Conservation (phyloP, 2,888 invertebrate genomes). For the Chrysotoxum bicinctum region DNA sequence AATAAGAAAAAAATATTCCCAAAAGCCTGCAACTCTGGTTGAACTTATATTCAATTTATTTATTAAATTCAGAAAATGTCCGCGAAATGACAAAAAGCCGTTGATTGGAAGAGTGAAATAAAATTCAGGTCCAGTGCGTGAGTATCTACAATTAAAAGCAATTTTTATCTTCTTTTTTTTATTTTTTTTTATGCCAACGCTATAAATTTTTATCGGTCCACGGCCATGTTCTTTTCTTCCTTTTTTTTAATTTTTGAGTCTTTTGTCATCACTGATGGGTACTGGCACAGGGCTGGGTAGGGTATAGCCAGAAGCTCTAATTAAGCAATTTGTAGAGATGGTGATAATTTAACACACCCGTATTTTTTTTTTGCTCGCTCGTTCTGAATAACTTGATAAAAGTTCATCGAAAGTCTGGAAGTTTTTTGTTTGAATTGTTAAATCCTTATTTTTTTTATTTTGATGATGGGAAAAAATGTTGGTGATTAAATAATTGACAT, state of each 20-base stretch:
- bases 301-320: slow-evolving; percentile 14
- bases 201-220: slow-evolving; percentile 15
- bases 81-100: slow-evolving; percentile 32
- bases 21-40: neutral
- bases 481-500: slow-evolving; percentile 15
- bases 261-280: slow-evolving; percentile 3
- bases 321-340: slow-evolving; percentile 33
- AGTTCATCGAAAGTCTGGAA: slow-evolving; percentile 13
- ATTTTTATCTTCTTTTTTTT: neutral
- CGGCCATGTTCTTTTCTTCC: neutral
- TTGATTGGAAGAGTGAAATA: slow-evolving; percentile 23
- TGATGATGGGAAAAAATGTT: neutral
- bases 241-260: neutral
- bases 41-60: slow-evolving; percentile 26
- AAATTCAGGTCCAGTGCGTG: slow-evolving; percentile 31
- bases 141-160: slow-evolving; percentile 28
- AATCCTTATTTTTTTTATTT: neutral
- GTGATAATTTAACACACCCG: slow-evolving; percentile 24
- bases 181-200: neutral
- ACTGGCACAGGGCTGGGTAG: neutral
- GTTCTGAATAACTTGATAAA: slow-evolving; percentile 19
- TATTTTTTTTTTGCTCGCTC: neutral
- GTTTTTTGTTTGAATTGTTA: neutral
- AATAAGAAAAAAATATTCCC: neutral
- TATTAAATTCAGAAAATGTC: slow-evolving; percentile 35